These are phyloP conservation scores for Rhaphigaster nebulosa DNA, from an alignment of 2,888 invertebrate species.

Conservation along the genomic window DNA sequence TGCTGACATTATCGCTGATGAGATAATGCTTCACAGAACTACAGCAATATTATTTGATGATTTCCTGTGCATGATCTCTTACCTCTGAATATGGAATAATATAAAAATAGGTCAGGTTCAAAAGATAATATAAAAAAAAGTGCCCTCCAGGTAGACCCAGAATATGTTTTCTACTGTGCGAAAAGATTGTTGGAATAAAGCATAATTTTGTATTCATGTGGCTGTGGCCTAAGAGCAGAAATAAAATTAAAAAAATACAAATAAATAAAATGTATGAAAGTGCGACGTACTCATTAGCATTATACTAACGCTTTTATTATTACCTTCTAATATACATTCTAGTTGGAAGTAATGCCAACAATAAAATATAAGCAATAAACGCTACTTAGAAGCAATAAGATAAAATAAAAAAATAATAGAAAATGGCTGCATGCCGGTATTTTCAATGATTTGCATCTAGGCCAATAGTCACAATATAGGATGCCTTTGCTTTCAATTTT, in stretches of 20 bases:
- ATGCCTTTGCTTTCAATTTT: conserved; percentile 53
- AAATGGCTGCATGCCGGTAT: conserved; percentile 48
- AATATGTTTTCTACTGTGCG: no score
- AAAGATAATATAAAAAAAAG: not conserved
- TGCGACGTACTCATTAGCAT: conserved; percentile 16
- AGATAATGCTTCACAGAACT: not conserved
- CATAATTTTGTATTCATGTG: not conserved
- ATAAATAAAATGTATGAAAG: conserved; percentile 22
- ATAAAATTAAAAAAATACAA: not conserved
- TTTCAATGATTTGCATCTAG: conserved; percentile 30
- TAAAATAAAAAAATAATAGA: conserved; percentile 11
- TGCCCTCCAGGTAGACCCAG: no score
- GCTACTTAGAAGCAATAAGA: conserved; percentile 49
- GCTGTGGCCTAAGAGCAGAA: not conserved
- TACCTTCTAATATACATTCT: conserved; percentile 41
- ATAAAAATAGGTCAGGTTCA: not conserved
- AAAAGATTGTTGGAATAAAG: no score
- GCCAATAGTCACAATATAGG: conserved; percentile 53
- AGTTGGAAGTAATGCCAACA: conserved; percentile 21
- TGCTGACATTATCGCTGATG: not conserved
- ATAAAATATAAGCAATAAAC: conserved; percentile 39
- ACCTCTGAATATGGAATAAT: not conserved
- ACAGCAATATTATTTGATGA: not conserved
- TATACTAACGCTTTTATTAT: conserved; percentile 39
- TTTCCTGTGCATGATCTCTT: not conserved